These are phyloP conservation scores for Diadegma fenestrale DNA, from an alignment of 2,888 invertebrate genomes.

Conservation along the genomic window DNA sequence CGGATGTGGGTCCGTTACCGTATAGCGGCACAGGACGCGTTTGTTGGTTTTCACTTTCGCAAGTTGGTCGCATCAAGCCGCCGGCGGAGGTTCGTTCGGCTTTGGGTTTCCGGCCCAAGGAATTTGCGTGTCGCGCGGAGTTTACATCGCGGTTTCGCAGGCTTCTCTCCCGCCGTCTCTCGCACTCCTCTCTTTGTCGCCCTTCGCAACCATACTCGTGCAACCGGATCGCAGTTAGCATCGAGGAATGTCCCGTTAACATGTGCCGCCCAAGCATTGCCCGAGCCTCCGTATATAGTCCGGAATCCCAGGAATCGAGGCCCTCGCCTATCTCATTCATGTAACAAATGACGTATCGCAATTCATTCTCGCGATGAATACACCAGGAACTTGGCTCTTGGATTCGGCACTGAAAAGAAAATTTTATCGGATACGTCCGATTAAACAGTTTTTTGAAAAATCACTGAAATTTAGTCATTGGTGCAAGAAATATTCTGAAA, in stretches of 20 bases:
- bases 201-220: background rate
- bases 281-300: conserved; percentile 75
- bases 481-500: no score
- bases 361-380: background rate
- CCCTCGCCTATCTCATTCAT: conserved; percentile 57
- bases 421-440: no score
- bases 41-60: background rate
- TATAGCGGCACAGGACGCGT: no score
- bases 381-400: background rate
- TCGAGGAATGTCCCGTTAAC: conserved; percentile 66
- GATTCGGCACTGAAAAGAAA: no score
- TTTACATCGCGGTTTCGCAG: background rate
- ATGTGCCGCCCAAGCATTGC: conserved; percentile 74
- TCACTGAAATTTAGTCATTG: no score
- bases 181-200: background rate
- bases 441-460: no score
- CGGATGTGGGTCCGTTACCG: background rate
- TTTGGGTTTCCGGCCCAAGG: background rate
- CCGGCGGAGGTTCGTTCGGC: background rate
- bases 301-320: conserved; percentile 73
- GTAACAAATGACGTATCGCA: background rate
- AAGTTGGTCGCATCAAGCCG: background rate
- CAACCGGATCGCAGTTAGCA: background rate
- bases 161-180: background rate
- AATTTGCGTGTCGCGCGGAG: conserved; percentile 2